Conservation (phyloP, 1,140 invertebrate species). For the Copidosoma floridanum region DNA sequence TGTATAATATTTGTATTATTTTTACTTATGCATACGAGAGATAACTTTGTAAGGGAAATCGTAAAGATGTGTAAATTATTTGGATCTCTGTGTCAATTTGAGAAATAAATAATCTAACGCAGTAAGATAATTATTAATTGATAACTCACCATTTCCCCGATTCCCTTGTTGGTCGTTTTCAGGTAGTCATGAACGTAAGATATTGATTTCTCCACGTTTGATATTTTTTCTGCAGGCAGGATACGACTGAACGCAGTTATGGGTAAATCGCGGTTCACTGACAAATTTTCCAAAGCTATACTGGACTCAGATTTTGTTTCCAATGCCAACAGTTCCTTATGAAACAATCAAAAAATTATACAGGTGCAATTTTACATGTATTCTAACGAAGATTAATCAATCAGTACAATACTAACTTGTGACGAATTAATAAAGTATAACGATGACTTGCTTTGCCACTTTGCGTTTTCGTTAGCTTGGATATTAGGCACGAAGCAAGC, state of each 20-base stretch:
- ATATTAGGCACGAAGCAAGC: conserved; percentile 59
- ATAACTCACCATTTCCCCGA: conserved; percentile 45
- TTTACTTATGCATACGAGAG: conserved; percentile 20
- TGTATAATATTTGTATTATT: conserved; percentile 4
- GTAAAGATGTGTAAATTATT: conserved; percentile 11
- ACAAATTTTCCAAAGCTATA: conserved; percentile 42
- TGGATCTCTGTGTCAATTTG: conserved; percentile 7
- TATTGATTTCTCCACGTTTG: conserved; percentile 33
- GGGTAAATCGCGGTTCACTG: conserved; percentile 36
- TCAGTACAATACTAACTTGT: conserved; percentile 55
- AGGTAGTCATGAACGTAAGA: conserved; percentile 43
- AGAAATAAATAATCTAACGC: conserved; percentile 33
- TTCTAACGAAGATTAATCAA: too few species aligned
- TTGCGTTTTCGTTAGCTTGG: conserved; percentile 44
- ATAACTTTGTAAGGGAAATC: conserved; percentile 10
- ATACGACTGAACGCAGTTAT: conserved; percentile 46
- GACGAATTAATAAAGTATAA: conserved; percentile 61
- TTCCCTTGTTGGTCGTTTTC: conserved; percentile 37
- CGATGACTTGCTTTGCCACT: conserved; percentile 62
- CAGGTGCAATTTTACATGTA: too few species aligned
- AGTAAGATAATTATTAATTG: conserved; percentile 16
- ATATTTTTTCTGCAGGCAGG: conserved; percentile 40
- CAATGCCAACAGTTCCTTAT: conserved; percentile 53
- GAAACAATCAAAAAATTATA: conserved; percentile 17
- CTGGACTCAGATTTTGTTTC: conserved; percentile 48